Conservation (phyloP, 2,113 vertebrate species). For the Cyanoliseus patagonus region DNA sequence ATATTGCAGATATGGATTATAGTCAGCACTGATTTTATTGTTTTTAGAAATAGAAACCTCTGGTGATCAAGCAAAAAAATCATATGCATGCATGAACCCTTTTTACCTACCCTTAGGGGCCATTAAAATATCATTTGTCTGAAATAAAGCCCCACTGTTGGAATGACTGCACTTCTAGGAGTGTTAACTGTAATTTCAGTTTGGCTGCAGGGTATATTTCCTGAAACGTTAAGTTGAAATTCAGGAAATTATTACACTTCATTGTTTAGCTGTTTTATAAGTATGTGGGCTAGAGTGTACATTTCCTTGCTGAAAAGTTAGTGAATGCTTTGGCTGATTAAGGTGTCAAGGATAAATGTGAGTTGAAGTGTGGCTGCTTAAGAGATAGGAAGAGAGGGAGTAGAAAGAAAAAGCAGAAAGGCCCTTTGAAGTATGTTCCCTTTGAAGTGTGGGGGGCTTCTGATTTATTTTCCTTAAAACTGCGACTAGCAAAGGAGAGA, state of each 20-base stretch:
- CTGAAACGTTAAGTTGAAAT: not conserved
- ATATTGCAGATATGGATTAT: not conserved
- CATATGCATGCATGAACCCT: not conserved
- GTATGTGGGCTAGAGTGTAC: not conserved
- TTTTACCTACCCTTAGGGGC: not conserved
- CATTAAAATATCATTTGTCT: constrained; percentile 2
- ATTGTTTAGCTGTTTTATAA: not conserved
- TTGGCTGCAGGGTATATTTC: not conserved
- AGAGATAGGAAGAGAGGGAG: constrained; percentile 32
- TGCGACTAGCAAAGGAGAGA: not conserved
- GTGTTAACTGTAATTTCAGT: not conserved
- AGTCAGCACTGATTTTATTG: not conserved
- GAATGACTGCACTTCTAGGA: not conserved
- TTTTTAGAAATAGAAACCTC: not conserved
- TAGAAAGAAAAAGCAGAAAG: not conserved
- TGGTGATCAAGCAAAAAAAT: not conserved
- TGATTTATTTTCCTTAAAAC: constrained; percentile 51
- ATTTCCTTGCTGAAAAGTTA: not conserved
- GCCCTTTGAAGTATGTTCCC: constrained; percentile 46
- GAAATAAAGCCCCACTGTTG: not conserved
- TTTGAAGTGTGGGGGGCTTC: constrained; percentile 28
- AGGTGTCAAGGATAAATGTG: constrained; percentile 18
- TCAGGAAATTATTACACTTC: constrained; percentile 9
- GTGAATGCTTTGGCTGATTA: not conserved
- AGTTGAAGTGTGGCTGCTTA: constrained; percentile 5